phyloP scores from a whole-genome alignment of 2,113 vertebrate genomes.

The Leucoraja erinaceus region DNA sequence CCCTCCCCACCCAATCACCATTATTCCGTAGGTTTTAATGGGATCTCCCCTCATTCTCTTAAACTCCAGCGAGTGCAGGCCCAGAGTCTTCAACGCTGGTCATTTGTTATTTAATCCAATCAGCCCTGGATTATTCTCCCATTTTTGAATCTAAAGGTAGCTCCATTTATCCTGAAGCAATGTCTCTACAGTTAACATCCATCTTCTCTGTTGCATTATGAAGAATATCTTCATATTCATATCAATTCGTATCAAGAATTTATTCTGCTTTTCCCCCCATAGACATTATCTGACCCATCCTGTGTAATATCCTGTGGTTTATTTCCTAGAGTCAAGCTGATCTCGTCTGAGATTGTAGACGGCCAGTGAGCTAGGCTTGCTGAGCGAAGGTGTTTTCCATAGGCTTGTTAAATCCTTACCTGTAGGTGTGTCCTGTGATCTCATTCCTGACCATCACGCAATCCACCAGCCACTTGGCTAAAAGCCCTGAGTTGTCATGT shows the following conservation, averaged over 20 bases:
- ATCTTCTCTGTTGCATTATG: not conserved
- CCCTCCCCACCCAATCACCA: too few relatives aligned
- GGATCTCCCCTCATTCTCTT: too few relatives aligned
- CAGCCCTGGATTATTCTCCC: too few relatives aligned
- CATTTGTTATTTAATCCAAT: too few relatives aligned
- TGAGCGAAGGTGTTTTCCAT: not conserved
- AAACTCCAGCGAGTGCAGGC: too few relatives aligned
- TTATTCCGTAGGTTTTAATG: too few relatives aligned
- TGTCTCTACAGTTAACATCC: not conserved
- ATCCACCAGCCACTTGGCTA: conserved; percentile 96
- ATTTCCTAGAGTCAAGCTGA: too few relatives aligned
- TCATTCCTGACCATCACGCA: conserved; percentile 96
- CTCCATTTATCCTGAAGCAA: not conserved
- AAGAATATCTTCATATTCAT: not conserved
- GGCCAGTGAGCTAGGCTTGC: not conserved
- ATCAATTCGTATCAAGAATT: too few relatives aligned
- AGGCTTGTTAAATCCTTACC: conserved; percentile 57
- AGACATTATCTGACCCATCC: not conserved
- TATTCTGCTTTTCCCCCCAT: not conserved
- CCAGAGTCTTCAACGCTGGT: too few relatives aligned
- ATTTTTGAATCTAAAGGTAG: too few relatives aligned
- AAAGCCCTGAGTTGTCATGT: conserved; percentile 89
- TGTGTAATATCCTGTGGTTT: not conserved
- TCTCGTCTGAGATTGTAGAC: not conserved
- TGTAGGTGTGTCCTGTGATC: conserved; percentile 92